Conservation (phyloP, 2,888 invertebrate genomes). For the Ischnura elegans region DNA sequence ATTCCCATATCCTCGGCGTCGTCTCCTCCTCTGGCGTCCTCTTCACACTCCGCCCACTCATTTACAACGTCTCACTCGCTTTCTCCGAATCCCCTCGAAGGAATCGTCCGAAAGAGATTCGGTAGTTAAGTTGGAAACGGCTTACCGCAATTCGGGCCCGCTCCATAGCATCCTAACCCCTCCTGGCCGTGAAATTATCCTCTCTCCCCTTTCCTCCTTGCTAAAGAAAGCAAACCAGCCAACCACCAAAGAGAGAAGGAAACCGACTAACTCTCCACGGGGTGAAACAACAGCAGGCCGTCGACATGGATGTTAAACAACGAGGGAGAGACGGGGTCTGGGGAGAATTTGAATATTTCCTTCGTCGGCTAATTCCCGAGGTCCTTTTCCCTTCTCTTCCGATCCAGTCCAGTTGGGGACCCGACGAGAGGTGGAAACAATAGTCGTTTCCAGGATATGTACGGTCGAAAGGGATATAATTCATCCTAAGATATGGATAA, state of each 20-base stretch:
- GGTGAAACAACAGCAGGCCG: background rate
- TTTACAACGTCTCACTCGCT: conserved; percentile 29
- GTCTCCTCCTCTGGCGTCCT: background rate
- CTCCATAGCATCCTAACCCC: background rate
- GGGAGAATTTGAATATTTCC: background rate
- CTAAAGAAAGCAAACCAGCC: too few relatives aligned
- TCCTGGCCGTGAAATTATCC: background rate
- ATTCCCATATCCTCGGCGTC: too few relatives aligned
- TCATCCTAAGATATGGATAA: background rate
- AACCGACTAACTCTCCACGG: too few relatives aligned
- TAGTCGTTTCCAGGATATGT: background rate
- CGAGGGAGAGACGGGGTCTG: background rate
- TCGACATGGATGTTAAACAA: conserved; percentile 16
- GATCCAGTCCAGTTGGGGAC: background rate
- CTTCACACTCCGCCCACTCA: background rate
- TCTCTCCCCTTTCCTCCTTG: too few relatives aligned
- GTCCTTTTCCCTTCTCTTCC: background rate
- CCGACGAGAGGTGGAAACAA: background rate
- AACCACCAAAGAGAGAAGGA: too few relatives aligned
- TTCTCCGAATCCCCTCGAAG: background rate
- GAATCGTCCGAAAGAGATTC: background rate
- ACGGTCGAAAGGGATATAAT: background rate
- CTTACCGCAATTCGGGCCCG: conserved; percentile 11
- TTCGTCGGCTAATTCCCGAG: background rate
- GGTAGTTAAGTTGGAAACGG: conserved; percentile 29